A percentile compares a stretch with the other conserved stretches of the same genome.
These are phyloP conservation scores for Leptinotarsa peninsularis DNA, from an alignment of 2,888 invertebrate species.

Conservation along the genomic window DNA sequence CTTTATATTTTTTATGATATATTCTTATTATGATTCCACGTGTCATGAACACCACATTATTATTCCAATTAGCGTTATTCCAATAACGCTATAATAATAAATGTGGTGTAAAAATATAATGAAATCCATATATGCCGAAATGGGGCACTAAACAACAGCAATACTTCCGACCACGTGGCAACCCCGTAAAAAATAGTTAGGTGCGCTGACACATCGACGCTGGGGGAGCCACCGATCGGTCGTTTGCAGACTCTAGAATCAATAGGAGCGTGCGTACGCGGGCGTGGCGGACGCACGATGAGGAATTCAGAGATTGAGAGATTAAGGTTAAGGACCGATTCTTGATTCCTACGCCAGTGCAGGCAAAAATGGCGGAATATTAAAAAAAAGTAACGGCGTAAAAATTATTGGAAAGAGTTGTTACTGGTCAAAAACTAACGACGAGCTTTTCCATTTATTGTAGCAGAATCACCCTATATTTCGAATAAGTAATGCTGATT, in stretches of 20 bases:
- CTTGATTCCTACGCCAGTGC: background rate
- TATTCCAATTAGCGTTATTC: too few species aligned
- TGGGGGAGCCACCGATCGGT: conserved; percentile 62
- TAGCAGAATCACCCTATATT: too few species aligned
- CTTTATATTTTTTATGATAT: too few species aligned
- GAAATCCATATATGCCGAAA: background rate
- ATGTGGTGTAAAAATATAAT: background rate
- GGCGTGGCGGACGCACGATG: conserved; percentile 62
- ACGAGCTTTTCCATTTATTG: too few species aligned
- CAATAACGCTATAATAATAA: too few species aligned
- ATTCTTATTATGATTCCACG: too few species aligned
- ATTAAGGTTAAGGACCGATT: conserved; percentile 14
- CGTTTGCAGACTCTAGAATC: conserved; percentile 61
- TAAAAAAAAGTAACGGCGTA: too few species aligned
- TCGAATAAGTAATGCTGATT: too few species aligned
- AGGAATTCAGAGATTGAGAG: background rate
- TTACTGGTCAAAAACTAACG: too few species aligned
- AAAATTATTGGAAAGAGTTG: too few species aligned
- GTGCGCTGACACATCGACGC: conserved; percentile 66
- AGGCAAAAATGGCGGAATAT: too few species aligned
- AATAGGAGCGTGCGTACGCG: conserved; percentile 65
- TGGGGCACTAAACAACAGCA: background rate
- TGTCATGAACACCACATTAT: background rate
- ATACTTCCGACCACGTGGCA: conserved; percentile 31
- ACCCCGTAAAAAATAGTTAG: conserved; percentile 54